Base-by-base conservation (phyloP, 2,888 invertebrate species). In the Pollenia angustigena region DNA sequence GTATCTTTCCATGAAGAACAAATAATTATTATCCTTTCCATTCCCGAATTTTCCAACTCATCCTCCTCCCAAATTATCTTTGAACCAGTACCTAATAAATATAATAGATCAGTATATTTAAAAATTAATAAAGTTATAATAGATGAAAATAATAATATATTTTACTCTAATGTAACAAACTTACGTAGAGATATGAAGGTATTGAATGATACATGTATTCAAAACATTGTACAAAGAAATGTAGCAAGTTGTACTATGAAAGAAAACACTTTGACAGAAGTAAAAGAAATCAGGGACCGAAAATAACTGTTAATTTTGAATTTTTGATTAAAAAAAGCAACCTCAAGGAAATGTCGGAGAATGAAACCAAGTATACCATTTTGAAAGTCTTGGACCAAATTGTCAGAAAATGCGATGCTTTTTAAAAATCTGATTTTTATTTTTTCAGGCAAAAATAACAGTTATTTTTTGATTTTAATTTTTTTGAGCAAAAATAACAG, bases 241-340 rank as follows among this genome's bases (percentile, higher is more conserved):
- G 16, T 40, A 40, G 46, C 66, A 46, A 66, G 14, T 44, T 72
- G 72, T 32, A 58, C 14, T 1, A 23, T 72, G 58, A 72, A 72
- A 7, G n/a, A 78, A 58, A 48, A 78, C 12, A 78, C 14, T 18
- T 10, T 56, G 56, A 23, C 66, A 0, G 68, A 78, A 68, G 44
- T 78, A 32, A 78, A 78, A 68, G 56, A 78, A 66, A 66, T 78
- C n/a, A n/a, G n/a, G n/a, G n/a, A n/a, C n/a, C n/a, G n/a, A n/a
- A n/a, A n/a, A n/a, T n/a, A n/a, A n/a, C n/a, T n/a, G n/a, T n/a
- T n/a, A n/a, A n/a, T n/a, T n/a, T n/a, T n/a, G n/a, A n/a, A n/a
- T n/a, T n/a, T n/a, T n/a, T n/a, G n/a, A n/a, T n/a, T n/a, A n/a
- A n/a, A n/a, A n/a, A n/a, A n/a, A n/a, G n/a, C n/a, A n/a, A n/a